phyloP scores from a whole-genome alignment of 2,113 vertebrate genomes.

The Heloderma charlesbogerti region DNA sequence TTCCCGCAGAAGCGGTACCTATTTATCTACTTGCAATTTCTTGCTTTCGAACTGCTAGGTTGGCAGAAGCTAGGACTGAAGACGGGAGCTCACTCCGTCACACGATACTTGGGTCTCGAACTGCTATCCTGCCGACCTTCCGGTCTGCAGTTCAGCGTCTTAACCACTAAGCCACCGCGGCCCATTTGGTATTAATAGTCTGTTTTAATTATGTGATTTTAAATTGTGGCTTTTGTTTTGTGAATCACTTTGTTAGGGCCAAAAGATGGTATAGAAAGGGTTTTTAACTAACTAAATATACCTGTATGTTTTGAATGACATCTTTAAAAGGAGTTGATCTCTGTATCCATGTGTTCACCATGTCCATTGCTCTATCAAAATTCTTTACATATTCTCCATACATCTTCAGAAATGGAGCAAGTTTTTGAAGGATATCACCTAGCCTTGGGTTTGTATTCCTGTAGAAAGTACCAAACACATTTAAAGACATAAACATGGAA shows the following conservation, averaged over 20 bases:
- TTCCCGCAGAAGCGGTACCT: too few species aligned
- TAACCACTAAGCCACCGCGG: too few species aligned
- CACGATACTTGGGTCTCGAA: too few species aligned
- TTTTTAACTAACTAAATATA: slow-evolving; percentile 48
- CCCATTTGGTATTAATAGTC: too few species aligned
- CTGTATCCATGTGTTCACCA: slow-evolving; percentile 93
- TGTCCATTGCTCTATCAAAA: slow-evolving; percentile 93
- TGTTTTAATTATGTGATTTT: background rate
- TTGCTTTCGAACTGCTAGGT: too few species aligned
- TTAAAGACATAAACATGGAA: background rate
- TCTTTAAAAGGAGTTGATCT: slow-evolving; percentile 90
- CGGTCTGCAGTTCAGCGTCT: too few species aligned
- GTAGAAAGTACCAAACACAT: background rate
- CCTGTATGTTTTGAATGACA: slow-evolving; percentile 91
- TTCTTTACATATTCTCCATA: slow-evolving; percentile 98
- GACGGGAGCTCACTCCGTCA: too few species aligned
- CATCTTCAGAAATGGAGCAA: slow-evolving; percentile 98
- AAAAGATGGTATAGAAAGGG: background rate
- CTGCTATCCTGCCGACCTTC: too few species aligned
- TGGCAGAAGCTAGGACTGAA: too few species aligned
- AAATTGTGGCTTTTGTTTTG: background rate
- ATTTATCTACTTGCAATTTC: too few species aligned
- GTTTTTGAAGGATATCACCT: slow-evolving; percentile 96
- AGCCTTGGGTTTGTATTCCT: slow-evolving; percentile 92
- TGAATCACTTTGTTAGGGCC: background rate